Evolutionary conservation across 2,797 vertebrate species (phyloP), one percentile per base, ranked within the genome.

Genomic region (Coreius guichenoti): DNA sequence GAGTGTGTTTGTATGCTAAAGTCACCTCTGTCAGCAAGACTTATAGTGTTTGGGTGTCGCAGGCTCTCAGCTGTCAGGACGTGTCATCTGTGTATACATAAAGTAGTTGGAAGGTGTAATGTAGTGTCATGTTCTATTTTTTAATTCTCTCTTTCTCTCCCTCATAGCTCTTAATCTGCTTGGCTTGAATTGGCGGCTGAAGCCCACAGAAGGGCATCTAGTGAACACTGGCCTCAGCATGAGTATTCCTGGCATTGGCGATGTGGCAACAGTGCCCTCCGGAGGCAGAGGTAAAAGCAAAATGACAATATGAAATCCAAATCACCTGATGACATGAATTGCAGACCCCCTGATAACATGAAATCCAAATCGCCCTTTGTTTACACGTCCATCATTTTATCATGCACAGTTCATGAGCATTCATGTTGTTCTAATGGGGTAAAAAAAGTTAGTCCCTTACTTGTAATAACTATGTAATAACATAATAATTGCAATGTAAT

Each of bases 161-260:
- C 58, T 79, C 31, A 65, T 82, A 97, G 96, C 96, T 82, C 97
- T 97, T 96, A 96, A 97, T 92, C 95, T 97, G 92, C 96, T 99
- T 90, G 97, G 98, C 90, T 95, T 99, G 90, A 98, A 98, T 88
- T 99, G 98, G 98, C 98, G 97, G 94, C 96, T 99, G 89, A 98
- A 96, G 93, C 96, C 97, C 19, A 96, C 97, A 88, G 97, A 98
- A 86, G 95, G 96, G 93, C 97, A 96, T 77, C 96, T 98, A 92
- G 95, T 98, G 93, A 97, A 96, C 96, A 98, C 98, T 93, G 95
- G 97, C 80, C 93, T 97, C 91, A 95, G 96, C 93, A 95, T 95
- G 58, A 96, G 96, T 84, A 89, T 95, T 93, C 95, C 97, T 90
- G 96, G 96, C 93, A 96, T 93, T 85, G 96, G 96, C 84, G 97